Percentiles rank a stretch among this genome's conserved stretches.
phyloP scores from a whole-genome alignment of 2,113 vertebrate species.

The Tragelaphus imberbis region DNA sequence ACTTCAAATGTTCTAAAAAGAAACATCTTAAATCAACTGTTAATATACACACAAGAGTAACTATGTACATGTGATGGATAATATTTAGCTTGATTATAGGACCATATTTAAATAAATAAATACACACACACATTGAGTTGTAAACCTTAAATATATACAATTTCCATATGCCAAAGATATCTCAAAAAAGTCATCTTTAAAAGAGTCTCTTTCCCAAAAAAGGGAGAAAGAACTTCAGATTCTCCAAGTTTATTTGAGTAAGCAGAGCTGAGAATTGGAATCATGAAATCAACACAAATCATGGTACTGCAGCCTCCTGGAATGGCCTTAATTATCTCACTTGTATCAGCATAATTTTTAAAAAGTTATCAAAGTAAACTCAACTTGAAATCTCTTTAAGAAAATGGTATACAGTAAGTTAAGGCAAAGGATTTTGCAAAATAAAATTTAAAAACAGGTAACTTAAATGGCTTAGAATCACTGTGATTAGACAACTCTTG shows the following conservation, averaged over 20 bases:
- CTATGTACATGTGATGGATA: neutral
- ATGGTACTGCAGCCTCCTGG: neutral
- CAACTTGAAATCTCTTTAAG: conserved; percentile 23
- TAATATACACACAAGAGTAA: neutral
- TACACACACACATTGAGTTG: neutral
- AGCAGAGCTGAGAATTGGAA: neutral
- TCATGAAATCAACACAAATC: neutral
- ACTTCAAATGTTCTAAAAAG: neutral
- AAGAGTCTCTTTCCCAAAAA: neutral
- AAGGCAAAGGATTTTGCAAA: conserved; percentile 40
- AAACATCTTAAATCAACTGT: neutral
- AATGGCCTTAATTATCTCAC: neutral
- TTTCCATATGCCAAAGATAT: neutral
- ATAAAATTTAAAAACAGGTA: conserved; percentile 44
- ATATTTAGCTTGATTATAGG: neutral
- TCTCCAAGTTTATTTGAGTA: conserved; percentile 9
- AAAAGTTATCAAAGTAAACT: conserved; percentile 35
- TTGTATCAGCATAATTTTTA: conserved; percentile 6
- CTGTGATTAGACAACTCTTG: conserved; percentile 50
- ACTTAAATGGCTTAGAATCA: conserved; percentile 53
- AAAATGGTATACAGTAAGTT: conserved; percentile 31
- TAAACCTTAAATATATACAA: neutral
- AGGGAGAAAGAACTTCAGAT: neutral
- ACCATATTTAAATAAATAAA: neutral
- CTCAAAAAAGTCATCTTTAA: neutral